Base-by-base conservation (phyloP, 2,797 vertebrate genomes). In the Sebastes oblongus region DNA sequence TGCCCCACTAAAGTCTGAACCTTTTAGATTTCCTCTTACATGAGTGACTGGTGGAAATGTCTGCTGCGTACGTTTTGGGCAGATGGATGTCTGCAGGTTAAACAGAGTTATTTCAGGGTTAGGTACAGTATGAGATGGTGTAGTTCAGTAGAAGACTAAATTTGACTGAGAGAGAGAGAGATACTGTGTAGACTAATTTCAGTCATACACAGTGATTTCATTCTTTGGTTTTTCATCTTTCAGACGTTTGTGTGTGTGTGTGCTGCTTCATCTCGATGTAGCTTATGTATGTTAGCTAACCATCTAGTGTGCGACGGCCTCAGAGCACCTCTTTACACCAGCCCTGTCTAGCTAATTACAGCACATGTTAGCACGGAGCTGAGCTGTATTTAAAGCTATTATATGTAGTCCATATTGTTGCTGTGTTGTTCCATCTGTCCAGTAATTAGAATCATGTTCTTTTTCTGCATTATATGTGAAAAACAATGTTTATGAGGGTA, bases 31-130 rank as follows among this genome's bases (percentile, higher is more conserved):
- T 78, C 25, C 14, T 77, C 60, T 74, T 9, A 5, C 77, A 58
- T 75, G 65, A 72, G 54, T 66, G 67, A 82, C 29, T 80, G 6
- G 10, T 22, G n/a, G 65, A 75, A 76, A 32, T 8, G 39, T 71
- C 50, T 68, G 61, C 65, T 36, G 36, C 11, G 13, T 20, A 50
- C 16, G 74, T 18, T 72, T 59, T 24, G 59, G 72, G n/a, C 84
- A 89, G 80, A 90, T 86, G 77, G 70, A 67, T 76, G 75, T 77
- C 85, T 86, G 80, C 74, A 70, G 85, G 71, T 78, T 77, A 86
- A 77, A 77, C 50, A 50, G 60, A 80, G 79, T 67, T 76, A 22
- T 60, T 73, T 77, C 46, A 65, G 66, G 65, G 64, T 84, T 56
- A 66, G 61, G n/a, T 78, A 66, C 27, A 70, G 68, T 32, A 36